Evolutionary conservation across 1,140 invertebrate genomes (phyloP), one percentile per base, ranked within the genome.

Genomic region (Listronotus bonariensis): DNA sequence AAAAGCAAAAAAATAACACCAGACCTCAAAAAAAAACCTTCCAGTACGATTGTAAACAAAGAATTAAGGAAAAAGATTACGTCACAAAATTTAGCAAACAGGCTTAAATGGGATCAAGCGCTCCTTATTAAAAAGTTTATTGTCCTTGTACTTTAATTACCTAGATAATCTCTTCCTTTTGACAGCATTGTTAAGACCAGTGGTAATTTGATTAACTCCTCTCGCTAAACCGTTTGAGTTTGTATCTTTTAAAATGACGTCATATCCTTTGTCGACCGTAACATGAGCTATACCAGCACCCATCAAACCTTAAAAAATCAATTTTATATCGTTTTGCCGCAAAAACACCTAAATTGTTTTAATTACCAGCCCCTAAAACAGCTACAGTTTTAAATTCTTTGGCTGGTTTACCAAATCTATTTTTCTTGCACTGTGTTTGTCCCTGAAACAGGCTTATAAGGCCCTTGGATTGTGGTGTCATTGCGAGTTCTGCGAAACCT

Each of bases 391-490:
- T 90, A 3, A 88, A 83, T 75, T 86, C 78, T 68, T 82, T 85
- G 78, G 89, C 72, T 12, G 95, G 92, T 69, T 88, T 86, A 26
- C 97, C 96, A 82, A 97, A 98, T 70, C 91, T 86, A 81, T 99
- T 99, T 79, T 97, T 99, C 77, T 99, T 99, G 77, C 96, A 99
- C 71, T 96, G 90, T 7, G 95, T 98, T 82, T 98, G 96, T 43
- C 96, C 98, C 76, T 95, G 87, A 80, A 97, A 99, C 0, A 99
- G 82, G 68, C 91, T 91, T 72, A 98, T 92, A 5, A 99, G 83
- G 34, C 96, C 96, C 80, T 92, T 95, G 38, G 89, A 92, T 79
- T 99, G 89, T 10, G 88, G 87, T 0, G 97, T 99, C 83, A 93
- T 89, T 0, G 89, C 89, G 1, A 99, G 81, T 70, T 97, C 88